Evolutionary conservation across 2,888 invertebrate species (phyloP).

Genomic region (Clusia tigrina): DNA sequence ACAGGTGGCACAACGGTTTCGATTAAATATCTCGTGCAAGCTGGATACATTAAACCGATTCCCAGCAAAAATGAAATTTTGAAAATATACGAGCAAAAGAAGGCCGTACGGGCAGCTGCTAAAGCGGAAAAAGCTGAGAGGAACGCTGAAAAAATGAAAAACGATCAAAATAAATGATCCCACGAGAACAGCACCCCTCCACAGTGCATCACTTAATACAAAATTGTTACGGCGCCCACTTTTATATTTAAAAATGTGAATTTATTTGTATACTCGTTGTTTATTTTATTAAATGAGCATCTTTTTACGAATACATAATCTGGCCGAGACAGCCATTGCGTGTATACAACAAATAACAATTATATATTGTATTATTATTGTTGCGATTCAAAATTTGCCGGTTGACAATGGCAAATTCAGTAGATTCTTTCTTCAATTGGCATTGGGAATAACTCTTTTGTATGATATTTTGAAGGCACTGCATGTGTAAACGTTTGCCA

Average conservation of each 20-base stretch:
- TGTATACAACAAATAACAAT: no score
- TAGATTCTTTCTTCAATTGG: no score
- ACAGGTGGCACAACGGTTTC: conserved; percentile 86
- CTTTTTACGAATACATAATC: no score
- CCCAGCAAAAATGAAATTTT: conserved; percentile 73
- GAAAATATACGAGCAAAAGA: conserved; percentile 68
- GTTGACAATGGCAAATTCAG: no score
- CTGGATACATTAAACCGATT: conserved; percentile 86
- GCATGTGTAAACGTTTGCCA: no score
- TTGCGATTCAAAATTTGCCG: no score
- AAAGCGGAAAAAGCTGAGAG: conserved; percentile 41
- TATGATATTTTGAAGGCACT: no score
- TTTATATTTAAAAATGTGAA: conserved; percentile 21
- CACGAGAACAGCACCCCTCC: background rate
- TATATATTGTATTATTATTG: no score
- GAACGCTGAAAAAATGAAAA: background rate
- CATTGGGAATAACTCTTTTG: no score
- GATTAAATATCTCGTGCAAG: conserved; percentile 79
- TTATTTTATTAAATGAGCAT: conserved; percentile 21
- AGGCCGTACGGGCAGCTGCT: conserved; percentile 52
- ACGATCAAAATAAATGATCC: background rate
- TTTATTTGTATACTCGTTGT: conserved; percentile 23
- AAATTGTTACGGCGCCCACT: no score
- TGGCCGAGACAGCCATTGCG: no score
- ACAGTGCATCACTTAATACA: no score